Conservation (phyloP, 1,140 invertebrate species). For the Aphelinus certus region DNA sequence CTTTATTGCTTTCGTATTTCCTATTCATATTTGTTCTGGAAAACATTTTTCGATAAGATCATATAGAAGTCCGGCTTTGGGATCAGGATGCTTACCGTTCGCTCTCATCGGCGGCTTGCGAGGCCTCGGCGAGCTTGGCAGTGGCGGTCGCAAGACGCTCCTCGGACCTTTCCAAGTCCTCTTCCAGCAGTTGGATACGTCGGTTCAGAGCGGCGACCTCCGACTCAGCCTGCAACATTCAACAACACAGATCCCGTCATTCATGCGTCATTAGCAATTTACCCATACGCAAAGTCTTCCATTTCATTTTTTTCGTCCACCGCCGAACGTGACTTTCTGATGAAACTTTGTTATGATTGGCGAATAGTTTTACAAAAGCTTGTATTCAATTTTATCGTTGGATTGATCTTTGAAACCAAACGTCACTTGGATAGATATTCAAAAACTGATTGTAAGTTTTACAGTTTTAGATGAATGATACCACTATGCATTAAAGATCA, state of each 20-base stretch:
- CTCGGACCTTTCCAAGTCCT: constrained; percentile 98
- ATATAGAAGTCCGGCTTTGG: too few relatives aligned
- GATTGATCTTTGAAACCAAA: too few relatives aligned
- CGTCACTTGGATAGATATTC: too few relatives aligned
- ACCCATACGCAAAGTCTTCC: constrained; percentile 1
- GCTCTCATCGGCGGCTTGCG: constrained; percentile 98
- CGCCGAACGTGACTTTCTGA: neutral
- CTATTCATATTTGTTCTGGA: too few relatives aligned
- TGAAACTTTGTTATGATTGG: too few relatives aligned
- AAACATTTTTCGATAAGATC: too few relatives aligned
- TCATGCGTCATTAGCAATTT: constrained; percentile 1
- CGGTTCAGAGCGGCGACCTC: constrained; percentile 98
- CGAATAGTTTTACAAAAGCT: too few relatives aligned
- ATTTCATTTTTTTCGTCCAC: neutral
- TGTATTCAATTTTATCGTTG: too few relatives aligned
- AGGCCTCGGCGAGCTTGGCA: constrained; percentile 97
- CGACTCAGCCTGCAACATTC: constrained; percentile 88
- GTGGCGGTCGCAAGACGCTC: constrained; percentile 96
- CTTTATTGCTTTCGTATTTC: too few relatives aligned
- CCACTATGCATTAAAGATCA: too few relatives aligned
- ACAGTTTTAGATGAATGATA: too few relatives aligned
- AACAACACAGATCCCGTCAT: constrained; percentile 5
- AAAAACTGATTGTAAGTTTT: too few relatives aligned
- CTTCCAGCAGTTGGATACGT: constrained; percentile 97
- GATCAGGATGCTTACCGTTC: constrained; percentile 85